Conservation (phyloP, 2,888 invertebrate species). For the Stenchaetothrips biformis region DNA sequence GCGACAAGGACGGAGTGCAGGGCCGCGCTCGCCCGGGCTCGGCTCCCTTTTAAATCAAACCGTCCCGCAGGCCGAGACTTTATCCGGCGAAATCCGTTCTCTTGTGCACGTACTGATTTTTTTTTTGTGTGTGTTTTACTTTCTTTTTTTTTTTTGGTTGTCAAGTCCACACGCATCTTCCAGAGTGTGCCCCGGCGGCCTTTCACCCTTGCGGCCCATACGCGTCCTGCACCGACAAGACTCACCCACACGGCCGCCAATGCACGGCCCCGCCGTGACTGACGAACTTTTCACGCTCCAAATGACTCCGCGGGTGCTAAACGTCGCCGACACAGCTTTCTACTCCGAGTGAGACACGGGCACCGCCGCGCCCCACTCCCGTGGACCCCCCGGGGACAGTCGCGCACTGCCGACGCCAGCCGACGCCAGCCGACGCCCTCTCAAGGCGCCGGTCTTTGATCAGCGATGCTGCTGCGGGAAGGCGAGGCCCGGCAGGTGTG, state of each 20-base stretch:
- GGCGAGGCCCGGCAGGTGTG: too few species aligned
- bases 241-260: not conserved
- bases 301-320: not conserved
- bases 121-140: not conserved
- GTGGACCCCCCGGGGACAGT: not conserved
- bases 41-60: too few species aligned
- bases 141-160: too few species aligned
- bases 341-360: not conserved
- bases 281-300: constrained; percentile 9
- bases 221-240: not conserved
- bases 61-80: too few species aligned
- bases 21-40: not conserved
- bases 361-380: not conserved
- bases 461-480: not conserved
- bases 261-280: not conserved
- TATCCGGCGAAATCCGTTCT: too few species aligned
- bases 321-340: constrained; percentile 10
- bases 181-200: too few species aligned
- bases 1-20: not conserved
- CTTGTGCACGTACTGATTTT: too few species aligned
- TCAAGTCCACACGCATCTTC: not conserved
- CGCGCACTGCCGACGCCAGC: not conserved
- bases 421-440: not conserved
- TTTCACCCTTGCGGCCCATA: too few species aligned
- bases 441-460: not conserved